Base-by-base conservation (phyloP, 1,140 invertebrate genomes). In the Ridgeia piscesae region DNA sequence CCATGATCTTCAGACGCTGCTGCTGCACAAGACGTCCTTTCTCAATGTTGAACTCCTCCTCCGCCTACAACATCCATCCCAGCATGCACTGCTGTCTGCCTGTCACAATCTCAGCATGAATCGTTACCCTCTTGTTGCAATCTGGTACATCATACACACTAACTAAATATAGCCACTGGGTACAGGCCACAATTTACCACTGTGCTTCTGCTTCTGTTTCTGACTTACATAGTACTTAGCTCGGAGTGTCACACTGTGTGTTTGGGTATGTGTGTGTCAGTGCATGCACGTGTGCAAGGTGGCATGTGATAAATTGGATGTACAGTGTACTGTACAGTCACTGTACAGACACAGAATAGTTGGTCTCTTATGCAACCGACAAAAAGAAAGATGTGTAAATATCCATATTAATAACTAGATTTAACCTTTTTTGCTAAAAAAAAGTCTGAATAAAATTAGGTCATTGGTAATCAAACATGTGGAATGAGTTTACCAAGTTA, bases 21-120 rank as follows among this genome's bases (percentile, higher is more conserved):
- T 99, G 98, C 95, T 99, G 99, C 27, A 99, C 99, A 89, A 99
- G 96, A 95, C 99, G 97, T 93, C 99, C 99, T 95, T 99, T 99
- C 96, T 99, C 99, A 96, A 99, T 99, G 96, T 99, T 99, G 96
- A 99, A 99, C 96, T 99, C 99, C 97, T 99, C 99, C 96, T 99
- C 99, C 89, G 99, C 99, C 97, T 96, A 35, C 14, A 93, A 94
- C 42, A 42, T 4, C 88, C 89, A 35, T 77, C 58, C 58, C 14
- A 77, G 58, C 58, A 77, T 77, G 14, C 58, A 89, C 34, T 91
- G 91, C 92, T 77, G 33, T 50, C 48, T 89, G 33, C 34, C 11
- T 21, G 35, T 92, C 9, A 11, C n/a, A 92, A 42, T 92, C 27
- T 34, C 14, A 77, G 58, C 58, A 77, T 77, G 14, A 9, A 89